Evolutionary conservation across 2,797 vertebrate species (phyloP), one percentile per base, ranked within the genome.

Genomic region (Gouania willdenowi): DNA sequence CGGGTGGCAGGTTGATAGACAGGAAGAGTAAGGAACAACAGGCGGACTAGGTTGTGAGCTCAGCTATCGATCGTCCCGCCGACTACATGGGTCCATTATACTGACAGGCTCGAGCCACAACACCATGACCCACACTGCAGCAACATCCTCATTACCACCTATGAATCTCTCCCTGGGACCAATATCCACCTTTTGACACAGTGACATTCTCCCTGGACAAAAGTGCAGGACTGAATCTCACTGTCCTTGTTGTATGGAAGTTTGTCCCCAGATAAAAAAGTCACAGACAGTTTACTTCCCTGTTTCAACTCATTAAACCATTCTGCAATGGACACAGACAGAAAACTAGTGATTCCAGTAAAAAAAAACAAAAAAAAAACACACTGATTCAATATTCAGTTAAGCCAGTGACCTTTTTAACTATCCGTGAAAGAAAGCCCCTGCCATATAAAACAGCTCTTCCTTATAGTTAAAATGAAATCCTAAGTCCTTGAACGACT

Each of bases 21-120:
- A 79, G 74, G 41, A 48, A 55, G 74, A 72, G 68, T 75, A 71
- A 77, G 56, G 77, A 85, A 84, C 80, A 82, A 81, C 71, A 69
- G 61, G 68, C 60, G 27, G 42, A 63, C 45, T 56, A 53, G 74
- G 77, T 61, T 29, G 66, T 48, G 68, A 73, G 60, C 53, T 14
- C 52, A 26, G 39, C 61, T 64, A 82, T 84, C 71, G 72, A 87
- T 85, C 60, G 59, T n/a, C 53, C 61, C 56, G 59, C 76, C 72
- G 75, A 85, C 82, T 78, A 41, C 67, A 42, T 17, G 64, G 73
- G 71, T 83, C 79, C 65, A 71, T 84, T 85, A 84, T 56, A 57
- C 66, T 79, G 79, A 86, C 77, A 73, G 65, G 66, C 45, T 38
- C 1, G 57, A 75, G 77, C 67, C 63, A 64, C 75, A 66, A 66